Evolutionary conservation across 1,140 invertebrate genomes (phyloP).

Genomic region (Battus philenor): DNA sequence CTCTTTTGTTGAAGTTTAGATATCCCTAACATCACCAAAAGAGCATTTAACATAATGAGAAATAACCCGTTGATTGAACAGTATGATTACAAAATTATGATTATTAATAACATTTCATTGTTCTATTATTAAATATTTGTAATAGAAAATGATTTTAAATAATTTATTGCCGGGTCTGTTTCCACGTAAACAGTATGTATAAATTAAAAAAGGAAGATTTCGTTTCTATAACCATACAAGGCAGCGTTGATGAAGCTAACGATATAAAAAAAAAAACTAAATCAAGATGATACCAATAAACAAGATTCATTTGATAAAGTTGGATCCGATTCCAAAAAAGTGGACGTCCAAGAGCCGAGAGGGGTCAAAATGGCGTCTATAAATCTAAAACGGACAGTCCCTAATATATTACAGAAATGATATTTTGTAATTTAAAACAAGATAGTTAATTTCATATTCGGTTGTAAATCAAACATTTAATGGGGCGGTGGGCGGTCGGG

Average conservation of each 20-base stretch:
- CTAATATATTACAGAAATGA: conserved; percentile 57
- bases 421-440: conserved; percentile 68
- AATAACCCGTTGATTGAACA: no score
- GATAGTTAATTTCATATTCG: conserved; percentile 54
- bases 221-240: no score
- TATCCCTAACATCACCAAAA: no score
- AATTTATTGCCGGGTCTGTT: no score
- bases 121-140: no score
- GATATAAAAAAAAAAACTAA: neutral
- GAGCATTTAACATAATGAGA: no score
- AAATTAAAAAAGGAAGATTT: no score
- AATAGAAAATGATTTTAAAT: no score
- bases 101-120: no score
- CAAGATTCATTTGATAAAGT: conserved; percentile 10
- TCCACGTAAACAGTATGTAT: no score
- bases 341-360: conserved; percentile 20
- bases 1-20: no score
- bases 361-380: conserved; percentile 37
- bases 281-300: neutral
- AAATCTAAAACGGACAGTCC: conserved; percentile 51
- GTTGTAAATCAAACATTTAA: conserved; percentile 58
- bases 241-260: neutral
- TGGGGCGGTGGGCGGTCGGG: conserved; percentile 40
- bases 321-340: conserved; percentile 14
- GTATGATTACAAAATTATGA: no score